Evolutionary conservation across 2,797 vertebrate species (phyloP).

Genomic region (Epinephelus malabaricus): DNA sequence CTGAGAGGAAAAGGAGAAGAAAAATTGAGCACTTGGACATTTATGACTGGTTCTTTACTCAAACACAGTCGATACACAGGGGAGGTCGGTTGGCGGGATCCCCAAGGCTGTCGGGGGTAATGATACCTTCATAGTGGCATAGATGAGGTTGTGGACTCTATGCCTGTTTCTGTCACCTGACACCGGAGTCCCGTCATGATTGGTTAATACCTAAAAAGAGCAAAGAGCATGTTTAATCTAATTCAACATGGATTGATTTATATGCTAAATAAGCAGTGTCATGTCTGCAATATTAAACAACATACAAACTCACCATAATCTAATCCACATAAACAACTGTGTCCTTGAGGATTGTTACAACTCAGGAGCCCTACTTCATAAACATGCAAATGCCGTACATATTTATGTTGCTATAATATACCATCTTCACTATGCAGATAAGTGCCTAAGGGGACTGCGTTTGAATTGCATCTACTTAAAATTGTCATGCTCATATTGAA

Average conservation of each 20-base stretch:
- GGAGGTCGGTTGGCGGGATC: conserved; percentile 55
- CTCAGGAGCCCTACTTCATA: conserved; percentile 4
- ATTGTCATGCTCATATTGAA: background rate
- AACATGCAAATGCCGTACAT: conserved; percentile 44
- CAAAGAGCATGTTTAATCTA: conserved; percentile 44
- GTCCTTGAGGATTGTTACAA: conserved; percentile 8
- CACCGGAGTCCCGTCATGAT: conserved; percentile 18
- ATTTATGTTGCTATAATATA: background rate
- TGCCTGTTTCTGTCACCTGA: conserved; percentile 30
- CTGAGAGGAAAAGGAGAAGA: conserved; percentile 6
- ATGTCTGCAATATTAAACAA: conserved; percentile 8
- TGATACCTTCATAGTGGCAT: conserved; percentile 48
- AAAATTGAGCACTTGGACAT: conserved; percentile 56
- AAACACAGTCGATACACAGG: conserved; percentile 54
- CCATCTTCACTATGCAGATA: conserved; percentile 5
- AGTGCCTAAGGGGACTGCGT: background rate
- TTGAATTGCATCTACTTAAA: conserved; percentile 1
- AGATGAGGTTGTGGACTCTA: conserved; percentile 26
- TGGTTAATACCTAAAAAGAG: conserved; percentile 80
- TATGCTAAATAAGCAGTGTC: conserved; percentile 4
- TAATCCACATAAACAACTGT: conserved; percentile 18
- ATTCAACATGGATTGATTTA: conserved; percentile 20
- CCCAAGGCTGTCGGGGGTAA: conserved; percentile 33
- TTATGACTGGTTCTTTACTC: conserved; percentile 60
- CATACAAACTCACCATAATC: background rate